A percentile compares a stretch with the other conserved stretches of the same genome.
Conservation (phyloP, 1,140 invertebrate genomes). For the Drosophila busckii region DNA sequence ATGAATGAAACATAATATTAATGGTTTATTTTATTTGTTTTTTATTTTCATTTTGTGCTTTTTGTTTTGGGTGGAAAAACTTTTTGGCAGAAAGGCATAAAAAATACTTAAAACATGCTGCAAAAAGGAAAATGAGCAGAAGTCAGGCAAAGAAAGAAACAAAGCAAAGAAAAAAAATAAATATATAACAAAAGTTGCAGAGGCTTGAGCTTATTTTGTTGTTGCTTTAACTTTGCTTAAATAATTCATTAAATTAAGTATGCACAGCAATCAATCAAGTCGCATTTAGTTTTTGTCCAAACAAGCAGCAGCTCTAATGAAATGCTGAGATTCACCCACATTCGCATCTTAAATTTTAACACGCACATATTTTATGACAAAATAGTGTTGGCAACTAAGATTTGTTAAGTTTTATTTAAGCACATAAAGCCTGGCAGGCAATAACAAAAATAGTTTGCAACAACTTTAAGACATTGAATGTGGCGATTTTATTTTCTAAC, state of each 20-base stretch:
- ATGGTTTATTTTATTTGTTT: constrained; percentile 52
- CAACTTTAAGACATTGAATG: background rate
- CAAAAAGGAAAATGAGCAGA: constrained; percentile 11
- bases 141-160: constrained; percentile 1
- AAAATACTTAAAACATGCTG: constrained; percentile 30
- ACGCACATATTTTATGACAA: background rate
- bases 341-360: constrained; percentile 42
- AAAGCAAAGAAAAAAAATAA: constrained; percentile 18
- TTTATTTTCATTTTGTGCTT: constrained; percentile 21
- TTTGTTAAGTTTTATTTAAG: no score
- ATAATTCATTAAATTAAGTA: constrained; percentile 76
- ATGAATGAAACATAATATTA: constrained; percentile 76
- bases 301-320: constrained; percentile 54
- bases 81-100: constrained; percentile 21
- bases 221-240: constrained; percentile 54
- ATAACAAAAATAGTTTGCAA: no score
- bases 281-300: constrained; percentile 52
- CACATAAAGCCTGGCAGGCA: no score
- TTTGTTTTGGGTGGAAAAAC: constrained; percentile 25
- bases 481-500: no score
- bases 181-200: constrained; percentile 48
- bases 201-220: constrained; percentile 52
- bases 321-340: constrained; percentile 53
- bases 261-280: constrained; percentile 67
- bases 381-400: no score